Conservation (phyloP, 2,888 invertebrate species). For the Gymnosoma rotundatum region DNA sequence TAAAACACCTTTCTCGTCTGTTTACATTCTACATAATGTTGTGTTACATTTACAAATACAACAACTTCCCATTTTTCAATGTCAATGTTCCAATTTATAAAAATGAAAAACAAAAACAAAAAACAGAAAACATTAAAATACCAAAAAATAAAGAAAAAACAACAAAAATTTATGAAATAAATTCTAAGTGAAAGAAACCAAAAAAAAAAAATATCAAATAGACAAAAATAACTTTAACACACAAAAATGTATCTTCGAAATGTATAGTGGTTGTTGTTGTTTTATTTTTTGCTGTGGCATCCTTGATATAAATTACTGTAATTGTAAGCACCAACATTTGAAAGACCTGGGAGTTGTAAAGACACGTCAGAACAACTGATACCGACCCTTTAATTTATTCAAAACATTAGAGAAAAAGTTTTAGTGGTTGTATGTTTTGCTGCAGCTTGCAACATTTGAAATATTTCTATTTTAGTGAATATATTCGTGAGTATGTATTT, state of each 20-base stretch:
- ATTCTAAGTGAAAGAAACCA: background rate
- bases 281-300: background rate
- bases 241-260: slow-evolving; percentile 1
- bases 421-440: background rate
- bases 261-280: background rate
- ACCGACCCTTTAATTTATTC: slow-evolving; percentile 41
- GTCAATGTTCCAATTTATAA: slow-evolving; percentile 61
- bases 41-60: background rate
- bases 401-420: slow-evolving; percentile 12
- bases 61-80: slow-evolving; percentile 59
- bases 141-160: background rate
- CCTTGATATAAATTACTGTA: background rate
- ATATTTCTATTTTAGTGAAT: background rate
- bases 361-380: slow-evolving; percentile 26
- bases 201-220: too few relatives aligned
- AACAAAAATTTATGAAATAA: slow-evolving; percentile 1
- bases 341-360: background rate
- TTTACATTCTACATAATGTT: background rate
- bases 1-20: background rate
- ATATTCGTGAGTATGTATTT: too few relatives aligned
- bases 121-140: slow-evolving; percentile 26
- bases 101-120: background rate
- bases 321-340: background rate
- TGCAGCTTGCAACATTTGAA: slow-evolving; percentile 7
- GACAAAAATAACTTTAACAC: background rate